Conservation (phyloP, 2,113 vertebrate genomes). For the Calyptomena viridis region DNA sequence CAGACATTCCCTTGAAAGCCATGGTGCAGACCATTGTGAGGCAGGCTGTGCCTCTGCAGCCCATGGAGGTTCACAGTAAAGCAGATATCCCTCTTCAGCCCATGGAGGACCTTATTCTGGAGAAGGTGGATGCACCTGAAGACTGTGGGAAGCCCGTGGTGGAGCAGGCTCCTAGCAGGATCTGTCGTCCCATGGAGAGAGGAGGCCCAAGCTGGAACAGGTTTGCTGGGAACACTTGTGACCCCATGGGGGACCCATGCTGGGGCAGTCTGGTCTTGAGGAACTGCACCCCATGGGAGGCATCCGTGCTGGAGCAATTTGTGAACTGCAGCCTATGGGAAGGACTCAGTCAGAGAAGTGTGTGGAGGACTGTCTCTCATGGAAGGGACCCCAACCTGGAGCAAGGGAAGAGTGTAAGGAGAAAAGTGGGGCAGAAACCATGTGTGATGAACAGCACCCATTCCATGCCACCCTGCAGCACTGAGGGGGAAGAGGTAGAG, state of each 20-base stretch:
- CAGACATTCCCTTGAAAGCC: not conserved
- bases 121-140: not conserved
- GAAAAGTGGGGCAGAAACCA: not conserved
- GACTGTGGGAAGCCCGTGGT: not conserved
- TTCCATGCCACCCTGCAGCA: not conserved
- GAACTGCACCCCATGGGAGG: not conserved
- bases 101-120: not conserved
- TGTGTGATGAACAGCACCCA: not conserved
- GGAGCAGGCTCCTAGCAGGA: not conserved
- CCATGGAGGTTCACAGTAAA: fast-evolving
- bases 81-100: not conserved
- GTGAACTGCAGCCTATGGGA: not conserved
- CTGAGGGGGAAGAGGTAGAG: not conserved
- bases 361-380: not conserved
- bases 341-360: not conserved
- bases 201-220: not conserved
- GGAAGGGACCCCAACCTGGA: not conserved
- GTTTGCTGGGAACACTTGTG: not conserved
- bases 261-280: not conserved
- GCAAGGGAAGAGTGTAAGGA: not conserved
- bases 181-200: not conserved
- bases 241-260: fast-evolving
- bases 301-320: not conserved
- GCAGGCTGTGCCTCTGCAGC: not conserved
- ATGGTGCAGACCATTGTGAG: not conserved